Evolutionary conservation across 1,140 invertebrate genomes (phyloP), one percentile per base, ranked within the genome.

Genomic region (Hycleus phaleratus): DNA sequence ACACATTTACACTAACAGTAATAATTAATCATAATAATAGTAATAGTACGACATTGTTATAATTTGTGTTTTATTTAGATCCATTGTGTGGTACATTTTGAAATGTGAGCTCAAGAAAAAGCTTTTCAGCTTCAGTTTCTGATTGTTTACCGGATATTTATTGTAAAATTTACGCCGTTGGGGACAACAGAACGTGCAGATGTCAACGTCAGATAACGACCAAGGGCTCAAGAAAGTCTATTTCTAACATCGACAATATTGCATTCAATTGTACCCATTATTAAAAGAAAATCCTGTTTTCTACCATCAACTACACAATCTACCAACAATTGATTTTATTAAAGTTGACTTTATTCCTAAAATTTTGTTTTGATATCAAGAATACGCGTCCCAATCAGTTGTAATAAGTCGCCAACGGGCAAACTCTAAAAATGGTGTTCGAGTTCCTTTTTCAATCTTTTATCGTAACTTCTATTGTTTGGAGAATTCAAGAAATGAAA

Each of bases 221-320:
- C 32, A 58, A 61, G 60, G 60, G 60, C 60, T 61, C 60, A 58
- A 53, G 38, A 58, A 61, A 58, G 50, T 61, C 59, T 57, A 53
- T 43, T 52, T 49, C 59, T 53, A 53, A 53, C 38, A 49, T 48
- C 38, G 59, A 52, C 44, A 53, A 38, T 61, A 44, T 48, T 40
- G 18, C 50, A 25, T 61, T 61, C 56, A 38, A 49, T 48, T 38
- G 52, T 53, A 40, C 26, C 26, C 47, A 32, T 32, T 32, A 32
- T 7, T 7, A 32, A 32, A 32, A 32, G 4, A 32, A 32, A 18
- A 18, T 18, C 18, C 18, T 18, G 18, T 18, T 18, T 18, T 18
- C 18, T 18, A 18, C 1, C 18, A 18, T 18, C 18, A 18, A 18
- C 18, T 1, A 18, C 18, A 18, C 18, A 1, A 18, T 18, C 18